Evolutionary conservation across 1,140 invertebrate species (phyloP).

Genomic region (Archivesica marissinica): DNA sequence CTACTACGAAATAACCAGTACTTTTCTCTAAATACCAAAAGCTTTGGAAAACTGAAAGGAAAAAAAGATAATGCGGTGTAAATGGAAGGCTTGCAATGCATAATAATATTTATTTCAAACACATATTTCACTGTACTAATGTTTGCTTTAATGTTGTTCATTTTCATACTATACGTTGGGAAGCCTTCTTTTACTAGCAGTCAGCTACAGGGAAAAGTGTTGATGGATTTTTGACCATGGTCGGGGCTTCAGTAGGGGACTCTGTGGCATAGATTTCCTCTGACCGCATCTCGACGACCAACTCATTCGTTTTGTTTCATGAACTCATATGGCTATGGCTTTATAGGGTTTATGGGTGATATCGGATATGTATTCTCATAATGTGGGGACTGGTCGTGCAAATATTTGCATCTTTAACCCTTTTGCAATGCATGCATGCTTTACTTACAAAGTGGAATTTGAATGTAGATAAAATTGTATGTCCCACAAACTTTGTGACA

Average conservation of each 20-base stretch:
- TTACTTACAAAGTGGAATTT: too few species aligned
- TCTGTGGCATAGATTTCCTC: constrained; percentile 32
- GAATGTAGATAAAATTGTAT: too few species aligned
- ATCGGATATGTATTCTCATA: too few species aligned
- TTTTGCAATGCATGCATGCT: too few species aligned
- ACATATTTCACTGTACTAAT: background rate
- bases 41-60: background rate
- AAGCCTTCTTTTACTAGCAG: constrained; percentile 77
- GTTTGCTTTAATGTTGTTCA: constrained; percentile 41
- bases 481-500: too few species aligned
- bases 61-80: constrained; percentile 14
- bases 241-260: constrained; percentile 40
- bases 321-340: too few species aligned
- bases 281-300: too few species aligned
- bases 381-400: too few species aligned
- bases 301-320: too few species aligned
- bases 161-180: constrained; percentile 66
- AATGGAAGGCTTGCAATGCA: constrained; percentile 55
- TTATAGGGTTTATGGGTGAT: too few species aligned
- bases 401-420: too few species aligned
- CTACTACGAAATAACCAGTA: constrained; percentile 37
- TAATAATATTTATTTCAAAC: background rate
- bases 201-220: constrained; percentile 63
- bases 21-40: too few species aligned
- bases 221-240: constrained; percentile 85